Conservation (phyloP, 1,140 invertebrate species). For the Linepithema humile region DNA sequence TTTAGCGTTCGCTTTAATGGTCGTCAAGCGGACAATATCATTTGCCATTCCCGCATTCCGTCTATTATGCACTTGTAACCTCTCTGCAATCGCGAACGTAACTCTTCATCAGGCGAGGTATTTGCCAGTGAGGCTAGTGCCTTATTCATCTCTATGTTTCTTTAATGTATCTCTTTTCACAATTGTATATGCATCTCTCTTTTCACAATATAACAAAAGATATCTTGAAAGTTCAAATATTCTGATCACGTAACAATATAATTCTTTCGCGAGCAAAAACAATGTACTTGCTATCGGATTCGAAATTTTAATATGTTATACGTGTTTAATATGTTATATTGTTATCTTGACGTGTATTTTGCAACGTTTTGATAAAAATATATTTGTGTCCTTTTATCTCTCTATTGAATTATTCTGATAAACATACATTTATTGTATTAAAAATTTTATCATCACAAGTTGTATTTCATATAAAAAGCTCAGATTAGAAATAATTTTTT, state of each 20-base stretch:
- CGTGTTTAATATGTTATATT: neutral
- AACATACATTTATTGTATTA: too few species aligned
- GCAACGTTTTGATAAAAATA: too few species aligned
- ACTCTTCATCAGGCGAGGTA: neutral
- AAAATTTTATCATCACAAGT: too few species aligned
- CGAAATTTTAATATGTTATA: neutral
- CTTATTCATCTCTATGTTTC: neutral
- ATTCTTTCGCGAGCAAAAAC: neutral
- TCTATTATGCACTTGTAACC: constrained; percentile 23
- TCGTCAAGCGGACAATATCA: constrained; percentile 24
- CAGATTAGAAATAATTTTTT: too few species aligned
- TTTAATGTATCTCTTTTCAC: too few species aligned
- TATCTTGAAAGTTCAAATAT: neutral
- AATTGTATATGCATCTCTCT: too few species aligned
- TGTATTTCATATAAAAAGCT: too few species aligned
- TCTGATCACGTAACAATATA: neutral
- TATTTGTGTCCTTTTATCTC: neutral
- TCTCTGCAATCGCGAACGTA: neutral
- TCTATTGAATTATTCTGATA: too few species aligned
- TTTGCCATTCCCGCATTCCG: constrained; percentile 11
- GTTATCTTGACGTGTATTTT: neutral
- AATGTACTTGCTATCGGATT: neutral
- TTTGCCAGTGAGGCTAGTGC: neutral
- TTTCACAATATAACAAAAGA: too few species aligned
- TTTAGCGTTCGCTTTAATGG: constrained; percentile 28